phyloP scores from a whole-genome alignment of 2,113 vertebrate species.

The Gallinago jamesoni region DNA sequence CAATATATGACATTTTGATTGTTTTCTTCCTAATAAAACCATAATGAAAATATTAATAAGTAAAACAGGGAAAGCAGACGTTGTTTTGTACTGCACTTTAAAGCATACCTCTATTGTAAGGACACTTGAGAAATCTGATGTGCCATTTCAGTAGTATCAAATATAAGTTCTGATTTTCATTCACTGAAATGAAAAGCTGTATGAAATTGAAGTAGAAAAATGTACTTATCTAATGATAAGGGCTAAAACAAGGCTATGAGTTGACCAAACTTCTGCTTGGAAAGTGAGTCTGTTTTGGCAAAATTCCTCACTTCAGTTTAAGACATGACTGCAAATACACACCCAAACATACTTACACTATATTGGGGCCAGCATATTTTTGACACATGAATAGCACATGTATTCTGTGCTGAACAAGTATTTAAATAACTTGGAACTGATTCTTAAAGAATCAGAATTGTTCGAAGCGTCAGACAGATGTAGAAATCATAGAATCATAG shows the following conservation, averaged over 20 bases:
- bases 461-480: background rate
- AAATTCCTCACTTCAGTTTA: background rate
- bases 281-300: background rate
- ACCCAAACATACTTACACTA: background rate
- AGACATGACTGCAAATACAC: background rate
- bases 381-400: background rate
- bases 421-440: background rate
- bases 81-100: background rate
- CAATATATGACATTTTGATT: background rate
- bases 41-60: background rate
- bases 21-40: slow-evolving; percentile 21
- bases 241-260: background rate
- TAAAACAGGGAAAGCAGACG: slow-evolving; percentile 31
- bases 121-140: background rate
- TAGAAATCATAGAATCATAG: background rate
- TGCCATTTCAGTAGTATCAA: background rate
- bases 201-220: background rate
- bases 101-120: background rate
- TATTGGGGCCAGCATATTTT: background rate
- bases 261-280: background rate
- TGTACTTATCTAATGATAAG: background rate
- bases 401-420: background rate
- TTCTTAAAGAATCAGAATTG: background rate
- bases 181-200: background rate
- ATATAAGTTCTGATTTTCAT: background rate